Evolutionary conservation across 2,888 invertebrate species (phyloP), one percentile per base, ranked within the genome.

Genomic region (Drosophila acutilabella): DNA sequence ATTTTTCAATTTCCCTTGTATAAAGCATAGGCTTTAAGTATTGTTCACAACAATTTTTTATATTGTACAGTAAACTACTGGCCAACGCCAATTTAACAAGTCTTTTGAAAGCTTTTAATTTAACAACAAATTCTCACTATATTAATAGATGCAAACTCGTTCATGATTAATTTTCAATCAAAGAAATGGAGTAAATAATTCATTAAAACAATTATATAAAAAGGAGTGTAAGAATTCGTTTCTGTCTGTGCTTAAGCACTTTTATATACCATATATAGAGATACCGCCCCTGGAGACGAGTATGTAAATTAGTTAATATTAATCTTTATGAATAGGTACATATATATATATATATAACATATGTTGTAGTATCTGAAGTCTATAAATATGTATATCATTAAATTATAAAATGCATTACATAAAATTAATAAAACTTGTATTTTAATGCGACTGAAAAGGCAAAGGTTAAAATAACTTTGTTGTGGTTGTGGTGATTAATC

Each of bases 31-130:
- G 61, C 68, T 67, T 81, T 81, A 85, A 67, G 75, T 53, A 65
- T 59, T 57, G 48, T 73, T 73, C 56, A 59, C 62, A 68, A 44
- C 44, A 44, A 20, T 42, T 51, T 78, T 72, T 78, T 75, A 71
- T 66, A 77, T 42, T 66, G 74, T 79, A 71, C 67, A 81, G 64
- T 67, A 64, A 69, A 73, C 65, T 53, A 65, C 57, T 40, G 66
- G 71, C 64, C 26, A 42, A 71, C 64, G 81, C 72, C 56, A 64
- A 77, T 67, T 60, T 57, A 67, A 45, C 51, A 64, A 71, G 71
- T 84, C 70, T 69, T 71, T 73, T 66, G 62, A 86, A 88, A 86
- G 83, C 87, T 88, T 88, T 83, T 86, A 88, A 86, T 78, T 48
- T 59, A 75, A 74, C 52, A 65, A 78, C 47, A 61, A 88, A 83